phyloP scores from a whole-genome alignment of 1,140 invertebrate genomes.

The Brachystomella parvula region DNA sequence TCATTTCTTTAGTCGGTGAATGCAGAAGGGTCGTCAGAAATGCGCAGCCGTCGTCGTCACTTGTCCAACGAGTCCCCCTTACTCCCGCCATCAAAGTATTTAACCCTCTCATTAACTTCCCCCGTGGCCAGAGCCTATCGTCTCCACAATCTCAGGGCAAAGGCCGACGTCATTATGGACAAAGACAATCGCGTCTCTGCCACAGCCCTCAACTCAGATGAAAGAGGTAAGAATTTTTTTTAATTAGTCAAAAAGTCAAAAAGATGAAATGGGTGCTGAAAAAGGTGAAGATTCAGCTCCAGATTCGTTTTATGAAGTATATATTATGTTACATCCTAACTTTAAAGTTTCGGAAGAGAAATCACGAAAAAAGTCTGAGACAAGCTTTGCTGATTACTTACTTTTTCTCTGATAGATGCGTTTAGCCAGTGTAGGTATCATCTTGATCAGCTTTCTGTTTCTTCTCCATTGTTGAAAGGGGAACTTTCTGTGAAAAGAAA shows the following conservation, averaged over 20 bases:
- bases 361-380: no score
- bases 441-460: not conserved
- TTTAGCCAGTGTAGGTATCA: no score
- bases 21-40: not conserved
- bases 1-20: conserved; percentile 7
- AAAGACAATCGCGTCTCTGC: conserved; percentile 1
- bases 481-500: not conserved
- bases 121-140: conserved; percentile 6
- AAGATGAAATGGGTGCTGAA: not conserved
- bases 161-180: not conserved
- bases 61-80: not conserved
- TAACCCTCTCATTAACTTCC: not conserved
- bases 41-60: not conserved
- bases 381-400: not conserved
- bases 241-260: not conserved
- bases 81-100: not conserved
- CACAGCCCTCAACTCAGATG: conserved; percentile 4
- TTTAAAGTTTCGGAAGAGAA: not conserved
- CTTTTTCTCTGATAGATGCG: no score
- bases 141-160: conserved; percentile 4
- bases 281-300: not conserved
- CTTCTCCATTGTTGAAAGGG: not conserved
- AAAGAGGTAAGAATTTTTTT: not conserved
- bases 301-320: not conserved
- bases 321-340: not conserved